Percentiles rank a stretch among this genome's conserved stretches.
Conservation (phyloP, 2,113 vertebrate species). For the Callipepla squamata region DNA sequence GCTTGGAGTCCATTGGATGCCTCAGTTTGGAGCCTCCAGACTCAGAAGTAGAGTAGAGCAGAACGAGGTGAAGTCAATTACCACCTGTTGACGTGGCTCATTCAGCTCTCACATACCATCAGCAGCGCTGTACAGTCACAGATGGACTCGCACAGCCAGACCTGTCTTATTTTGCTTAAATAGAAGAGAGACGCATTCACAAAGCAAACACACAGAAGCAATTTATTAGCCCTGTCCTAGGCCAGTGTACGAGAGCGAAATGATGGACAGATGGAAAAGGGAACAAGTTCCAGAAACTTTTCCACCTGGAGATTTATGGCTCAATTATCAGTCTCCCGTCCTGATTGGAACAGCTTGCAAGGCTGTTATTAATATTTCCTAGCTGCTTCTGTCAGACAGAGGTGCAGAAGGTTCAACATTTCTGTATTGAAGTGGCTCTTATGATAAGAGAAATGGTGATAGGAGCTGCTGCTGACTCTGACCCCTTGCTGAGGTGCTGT, state of each 20-base stretch:
- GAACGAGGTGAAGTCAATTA: fast-evolving
- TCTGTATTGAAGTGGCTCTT: not conserved
- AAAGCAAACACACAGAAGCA: not conserved
- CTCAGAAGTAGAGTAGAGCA: not conserved
- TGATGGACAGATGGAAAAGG: not conserved
- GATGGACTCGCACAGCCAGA: fast-evolving
- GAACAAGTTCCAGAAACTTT: not conserved
- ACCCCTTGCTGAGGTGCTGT: not conserved
- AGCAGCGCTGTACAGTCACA: not conserved
- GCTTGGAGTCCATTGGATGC: not conserved
- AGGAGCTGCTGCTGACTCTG: not conserved
- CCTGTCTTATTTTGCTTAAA: not conserved
- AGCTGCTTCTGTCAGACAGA: not conserved
- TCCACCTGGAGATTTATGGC: not conserved
- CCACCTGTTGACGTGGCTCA: fast-evolving
- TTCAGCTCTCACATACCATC: fast-evolving
- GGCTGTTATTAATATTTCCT: not conserved
- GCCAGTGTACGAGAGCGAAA: not conserved
- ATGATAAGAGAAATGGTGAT: not conserved
- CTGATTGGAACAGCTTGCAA: not conserved
- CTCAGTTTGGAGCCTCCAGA: not conserved
- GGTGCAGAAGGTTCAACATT: not conserved
- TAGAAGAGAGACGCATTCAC: not conserved
- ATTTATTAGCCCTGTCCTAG: not conserved
- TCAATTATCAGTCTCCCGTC: not conserved